These are phyloP conservation scores for Strix uralensis DNA, from an alignment of 2,113 vertebrate species.

Conservation along the genomic window DNA sequence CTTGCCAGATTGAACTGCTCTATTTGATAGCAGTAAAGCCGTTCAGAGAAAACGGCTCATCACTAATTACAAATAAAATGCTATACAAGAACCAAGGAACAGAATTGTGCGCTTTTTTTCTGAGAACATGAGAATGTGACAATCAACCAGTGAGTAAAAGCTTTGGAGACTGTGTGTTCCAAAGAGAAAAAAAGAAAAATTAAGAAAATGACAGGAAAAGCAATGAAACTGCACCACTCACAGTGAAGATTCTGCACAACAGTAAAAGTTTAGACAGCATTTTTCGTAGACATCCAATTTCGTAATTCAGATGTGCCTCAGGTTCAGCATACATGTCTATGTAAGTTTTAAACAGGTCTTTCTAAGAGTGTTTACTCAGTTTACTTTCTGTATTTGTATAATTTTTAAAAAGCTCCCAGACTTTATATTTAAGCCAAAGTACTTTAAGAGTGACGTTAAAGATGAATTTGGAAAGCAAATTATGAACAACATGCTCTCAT, in stretches of 20 bases:
- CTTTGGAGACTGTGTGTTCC: not conserved
- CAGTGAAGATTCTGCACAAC: slow-evolving; percentile 40
- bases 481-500: slow-evolving; percentile 38
- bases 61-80: not conserved
- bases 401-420: slow-evolving; percentile 15
- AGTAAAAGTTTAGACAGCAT: slow-evolving; percentile 26
- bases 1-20: not conserved
- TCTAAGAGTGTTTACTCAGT: not conserved
- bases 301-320: not conserved
- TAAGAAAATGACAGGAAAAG: not conserved
- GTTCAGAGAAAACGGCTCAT: not conserved
- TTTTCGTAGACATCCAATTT: slow-evolving; percentile 17
- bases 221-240: slow-evolving; percentile 30
- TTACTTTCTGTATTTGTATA: not conserved
- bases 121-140: slow-evolving; percentile 37
- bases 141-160: not conserved
- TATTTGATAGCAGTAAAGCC: not conserved
- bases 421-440: slow-evolving; percentile 18
- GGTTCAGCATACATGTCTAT: not conserved
- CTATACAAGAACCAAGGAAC: not conserved
- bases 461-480: slow-evolving; percentile 55
- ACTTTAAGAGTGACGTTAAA: not conserved
- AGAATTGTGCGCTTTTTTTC: slow-evolving; percentile 46
- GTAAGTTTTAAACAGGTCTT: not conserved
- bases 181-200: not conserved